Conservation (phyloP, 37 sponge, comb jelly and placozoan species). For the Geodia barretti region DNA sequence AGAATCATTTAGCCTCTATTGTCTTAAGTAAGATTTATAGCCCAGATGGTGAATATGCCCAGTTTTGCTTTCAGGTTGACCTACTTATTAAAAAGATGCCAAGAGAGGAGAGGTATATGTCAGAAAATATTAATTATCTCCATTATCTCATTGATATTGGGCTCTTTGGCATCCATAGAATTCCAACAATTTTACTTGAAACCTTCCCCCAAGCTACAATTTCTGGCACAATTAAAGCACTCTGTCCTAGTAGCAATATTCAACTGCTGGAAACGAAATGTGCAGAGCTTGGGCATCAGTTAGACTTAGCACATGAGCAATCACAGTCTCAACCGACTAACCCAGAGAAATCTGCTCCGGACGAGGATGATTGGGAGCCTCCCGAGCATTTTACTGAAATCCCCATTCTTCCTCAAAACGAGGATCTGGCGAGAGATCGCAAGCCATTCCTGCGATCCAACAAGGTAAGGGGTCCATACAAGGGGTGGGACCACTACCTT, state of each 20-base stretch:
- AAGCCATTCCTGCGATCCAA: slow-evolving; percentile 58
- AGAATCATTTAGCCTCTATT: slow-evolving; percentile 6
- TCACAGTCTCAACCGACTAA: not conserved
- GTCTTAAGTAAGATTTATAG: slow-evolving; percentile 22
- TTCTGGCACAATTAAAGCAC: not conserved
- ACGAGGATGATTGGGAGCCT: slow-evolving; percentile 1
- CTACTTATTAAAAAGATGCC: slow-evolving; percentile 38
- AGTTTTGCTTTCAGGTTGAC: slow-evolving; percentile 9
- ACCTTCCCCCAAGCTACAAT: slow-evolving; percentile 34
- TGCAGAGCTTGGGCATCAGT: not conserved
- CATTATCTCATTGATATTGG: slow-evolving; percentile 36
- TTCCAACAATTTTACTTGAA: slow-evolving; percentile 5
- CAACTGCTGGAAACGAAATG: too few species aligned
- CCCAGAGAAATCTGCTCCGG: not conserved
- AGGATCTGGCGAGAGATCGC: slow-evolving; percentile 23
- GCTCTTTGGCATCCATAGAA: slow-evolving; percentile 6
- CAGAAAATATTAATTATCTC: slow-evolving; percentile 29
- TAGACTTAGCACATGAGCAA: too few species aligned
- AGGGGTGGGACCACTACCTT: slow-evolving; percentile 71
- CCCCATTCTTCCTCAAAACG: slow-evolving; percentile 24
- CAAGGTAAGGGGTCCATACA: slow-evolving; percentile 61
- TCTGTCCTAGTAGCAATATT: too few species aligned
- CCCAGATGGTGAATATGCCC: slow-evolving; percentile 5
- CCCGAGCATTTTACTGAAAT: slow-evolving; percentile 39
- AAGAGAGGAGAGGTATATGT: not conserved